Evolutionary conservation across 2,113 vertebrate genomes (phyloP), one percentile per base, ranked within the genome.

Genomic region (Sinocyclocheilus anophthalmus): DNA sequence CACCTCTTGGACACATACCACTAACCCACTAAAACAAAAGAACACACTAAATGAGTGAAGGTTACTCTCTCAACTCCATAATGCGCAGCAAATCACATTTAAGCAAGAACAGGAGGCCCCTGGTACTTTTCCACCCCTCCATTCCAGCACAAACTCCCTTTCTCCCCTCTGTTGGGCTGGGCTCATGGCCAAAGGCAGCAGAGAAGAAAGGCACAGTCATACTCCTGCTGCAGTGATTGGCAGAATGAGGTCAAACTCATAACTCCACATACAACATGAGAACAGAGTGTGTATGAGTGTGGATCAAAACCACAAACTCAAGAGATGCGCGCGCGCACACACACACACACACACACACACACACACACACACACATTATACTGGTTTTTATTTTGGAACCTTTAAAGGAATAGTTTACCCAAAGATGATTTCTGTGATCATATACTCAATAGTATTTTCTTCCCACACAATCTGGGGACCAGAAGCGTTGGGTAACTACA

Each of bases 71-170:
- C 14, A 73, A 13, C 76, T 26, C 59, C 30, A 65, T 8, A 78
- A 69, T 67, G 24, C 12, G 33, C 24, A 69, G n/a, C 20, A 77
- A 42, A 78, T 69, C 73, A 87, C 57, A 69, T 63, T 76, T 72
- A 85, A 50, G 45, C n/a, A 48, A 50, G 33, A 53, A 45, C 70
- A 87, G 76, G 73, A 86, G 90, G 86, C 79, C 86, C 73, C 59
- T 90, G 89, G 93, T 94, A 94, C 88, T 94, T 94, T 93, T 94
- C 93, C 94, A 93, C 90, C 92, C 80, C 87, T 84, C 84, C 30
- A 92, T 88, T 93, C 77, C 88, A 73, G 84, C 26, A 81, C 61
- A 88, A 76, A 88, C 87, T 91, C 83, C 80, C 59, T 81, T 26
- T 37, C 33, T 84, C 63, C 73, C 77, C 79, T 84, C 79, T 75